Percentiles rank a stretch among this genome's conserved stretches.
These are phyloP conservation scores for Cyprinus carpio DNA, from an alignment of 2,113 vertebrate genomes.

Conservation along the genomic window DNA sequence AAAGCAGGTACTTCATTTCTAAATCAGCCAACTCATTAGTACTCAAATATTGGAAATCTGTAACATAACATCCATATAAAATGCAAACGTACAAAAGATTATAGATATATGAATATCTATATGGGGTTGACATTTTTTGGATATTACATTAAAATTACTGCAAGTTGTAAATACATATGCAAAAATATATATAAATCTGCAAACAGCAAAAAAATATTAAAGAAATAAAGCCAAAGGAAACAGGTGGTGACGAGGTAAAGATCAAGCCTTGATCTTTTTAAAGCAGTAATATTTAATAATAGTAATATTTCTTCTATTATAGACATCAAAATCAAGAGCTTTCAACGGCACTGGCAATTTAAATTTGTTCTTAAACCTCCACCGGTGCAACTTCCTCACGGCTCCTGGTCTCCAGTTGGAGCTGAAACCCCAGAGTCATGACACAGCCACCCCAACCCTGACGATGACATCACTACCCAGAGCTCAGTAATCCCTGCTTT, in stretches of 20 bases:
- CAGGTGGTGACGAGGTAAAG: not conserved
- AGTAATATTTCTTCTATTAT: not conserved
- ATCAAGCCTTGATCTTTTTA: not conserved
- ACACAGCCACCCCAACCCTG: conserved; percentile 41
- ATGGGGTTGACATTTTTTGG: too few species aligned
- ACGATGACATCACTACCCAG: conserved; percentile 52
- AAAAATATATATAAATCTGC: not conserved
- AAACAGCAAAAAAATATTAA: not conserved
- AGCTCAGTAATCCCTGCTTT: conserved; percentile 53
- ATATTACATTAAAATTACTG: too few species aligned
- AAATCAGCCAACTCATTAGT: not conserved
- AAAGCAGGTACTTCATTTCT: not conserved
- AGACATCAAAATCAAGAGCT: not conserved
- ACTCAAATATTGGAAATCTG: not conserved
- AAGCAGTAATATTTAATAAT: not conserved
- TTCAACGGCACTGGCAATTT: not conserved
- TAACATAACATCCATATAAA: not conserved
- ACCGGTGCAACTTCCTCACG: not conserved
- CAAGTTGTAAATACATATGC: not conserved
- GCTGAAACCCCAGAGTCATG: conserved; percentile 32
- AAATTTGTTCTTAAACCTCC: conserved; percentile 16
- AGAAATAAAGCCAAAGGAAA: not conserved
- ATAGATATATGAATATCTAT: not conserved
- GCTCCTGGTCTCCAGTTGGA: not conserved
- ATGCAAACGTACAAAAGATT: not conserved